Evolutionary conservation across 2,113 vertebrate genomes (phyloP), one percentile per base, ranked within the genome.

Genomic region (Procapra przewalskii): DNA sequence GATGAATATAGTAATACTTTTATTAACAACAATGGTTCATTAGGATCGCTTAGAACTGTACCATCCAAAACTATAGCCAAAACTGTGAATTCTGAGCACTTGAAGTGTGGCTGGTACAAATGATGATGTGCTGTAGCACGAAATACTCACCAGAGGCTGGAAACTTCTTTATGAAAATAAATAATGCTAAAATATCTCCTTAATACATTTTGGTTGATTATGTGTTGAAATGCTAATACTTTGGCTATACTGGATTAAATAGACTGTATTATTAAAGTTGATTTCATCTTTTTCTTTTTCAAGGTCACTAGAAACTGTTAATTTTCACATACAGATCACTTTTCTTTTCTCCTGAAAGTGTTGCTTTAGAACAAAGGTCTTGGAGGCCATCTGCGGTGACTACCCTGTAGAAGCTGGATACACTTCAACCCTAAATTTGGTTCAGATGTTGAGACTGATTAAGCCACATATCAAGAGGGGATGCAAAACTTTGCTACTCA

Each of bases 211-310:
- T 14, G 33, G 45, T 27, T 52, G 62, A 92, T 75, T n/a, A 10
- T 2, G n/a, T 87, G 48, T 92, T 50, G 43, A 79, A 80, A 94
- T 79, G 25, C 52, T 83, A 79, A 45, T 54, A 75, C 17, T 86
- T 97, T 88, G 13, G 33, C 4, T 67, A 11, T 77, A 64, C 16
- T 88, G 40, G 25, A 36, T 79, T 95, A 90, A 95, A 67, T 29
- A 86, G 96, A 92, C 31, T 95, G 40, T 59, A 87, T 29, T 77
- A 15, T 33, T 86, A 83, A 36, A 82, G 75, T 87, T 48, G 23
- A n/a, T 86, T 43, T 88, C 36, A 33, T 12, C 4, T 40, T 89
- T 67, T 80, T 59, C 27, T 77, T 90, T 95, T 92, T 71, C 45
- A 57, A 36, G 52, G 33, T 31, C 31, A 25, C 59, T 67, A 91